Percentiles rank a stretch among this genome's conserved stretches.
phyloP scores from a whole-genome alignment of 2,113 vertebrate genomes.

The Corythoichthys haematopterus region DNA sequence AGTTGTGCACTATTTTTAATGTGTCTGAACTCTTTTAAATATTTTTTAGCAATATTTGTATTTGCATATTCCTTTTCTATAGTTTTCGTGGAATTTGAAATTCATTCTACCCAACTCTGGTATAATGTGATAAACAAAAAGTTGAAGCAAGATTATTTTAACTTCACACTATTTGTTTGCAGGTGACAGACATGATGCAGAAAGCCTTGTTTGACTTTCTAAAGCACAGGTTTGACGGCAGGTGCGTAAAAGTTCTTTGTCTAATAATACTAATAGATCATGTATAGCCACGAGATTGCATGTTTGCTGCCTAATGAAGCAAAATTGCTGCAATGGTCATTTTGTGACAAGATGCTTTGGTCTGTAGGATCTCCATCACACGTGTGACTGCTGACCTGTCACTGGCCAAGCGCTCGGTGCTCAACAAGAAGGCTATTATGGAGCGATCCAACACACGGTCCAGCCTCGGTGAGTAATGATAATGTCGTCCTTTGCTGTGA shows the following conservation, averaged over 20 bases:
- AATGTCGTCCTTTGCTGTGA: conserved; percentile 13
- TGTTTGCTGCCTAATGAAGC: conserved; percentile 30
- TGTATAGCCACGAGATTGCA: conserved; percentile 42
- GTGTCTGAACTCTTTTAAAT: no score
- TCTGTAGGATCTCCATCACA: conserved; percentile 89
- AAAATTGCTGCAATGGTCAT: conserved; percentile 22
- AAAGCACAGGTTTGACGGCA: conserved; percentile 94
- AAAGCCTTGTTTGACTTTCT: conserved; percentile 85
- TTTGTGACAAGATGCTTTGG: conserved; percentile 44
- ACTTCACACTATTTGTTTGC: conserved; percentile 17
- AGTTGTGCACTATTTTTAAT: no score
- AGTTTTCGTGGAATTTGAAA: neutral
- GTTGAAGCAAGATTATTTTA: neutral
- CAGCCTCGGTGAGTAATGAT: conserved; percentile 81
- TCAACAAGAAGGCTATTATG: conserved; percentile 95
- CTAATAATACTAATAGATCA: conserved; percentile 21
- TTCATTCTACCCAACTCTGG: neutral
- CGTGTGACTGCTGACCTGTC: conserved; percentile 95
- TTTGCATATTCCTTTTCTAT: no score
- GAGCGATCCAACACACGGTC: conserved; percentile 91
- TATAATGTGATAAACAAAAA: neutral
- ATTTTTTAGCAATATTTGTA: no score
- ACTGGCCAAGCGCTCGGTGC: conserved; percentile 90
- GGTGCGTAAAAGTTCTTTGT: conserved; percentile 67
- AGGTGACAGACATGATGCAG: conserved; percentile 91